Base-by-base conservation (phyloP, 1,140 invertebrate species). In the Drosophila bifasciata region DNA sequence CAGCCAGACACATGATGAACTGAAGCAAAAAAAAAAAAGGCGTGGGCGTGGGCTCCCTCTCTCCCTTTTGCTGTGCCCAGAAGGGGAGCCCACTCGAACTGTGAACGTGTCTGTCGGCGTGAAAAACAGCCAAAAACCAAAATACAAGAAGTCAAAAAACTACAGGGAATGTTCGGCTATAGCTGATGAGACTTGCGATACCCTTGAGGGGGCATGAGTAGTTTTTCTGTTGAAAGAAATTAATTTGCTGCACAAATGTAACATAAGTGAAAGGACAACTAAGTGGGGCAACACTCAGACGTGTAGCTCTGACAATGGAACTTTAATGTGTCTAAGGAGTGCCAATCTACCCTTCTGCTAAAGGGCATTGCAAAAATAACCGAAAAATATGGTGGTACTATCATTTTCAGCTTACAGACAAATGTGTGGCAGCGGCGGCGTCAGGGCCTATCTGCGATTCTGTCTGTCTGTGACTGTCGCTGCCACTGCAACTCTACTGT, bases 1-100 rank as follows among this genome's bases (percentile, higher is more conserved):
- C 32, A 36, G 3, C 44, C 61, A 28, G 70, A 57, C 78, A 77
- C 58, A 72, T 83, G 79, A 83, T 85, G 79, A 83, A 83, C 80
- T 76, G 66, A 16, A 41, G 1, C 28, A 9, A 28, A 45, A 40
- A 63, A 67, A 44, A 52, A 63, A 28, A 53, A 51, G 43, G 16
- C 19, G 7, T 4, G 13, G 32, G 9, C 16, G 32, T n/a, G 4
- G 11, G 5, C 32, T 36, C 32, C 11, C 28, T 32, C 28, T n/a
- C n/a, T n/a, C n/a, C n/a, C n/a, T n/a, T n/a, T n/a, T n/a, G n/a
- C n/a, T n/a, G 19, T 36, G 32, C 32, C 32, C 32, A 28, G 21
- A 49, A 66, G 23, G 25, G 73, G 50, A 21, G 39, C 8, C n/a
- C 23, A 64, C 36, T 43, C 45, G 32, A 39, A 46, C 46, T 41